Base-by-base conservation (phyloP, 2,113 vertebrate genomes). In the Chamaetylas fuelleborni region DNA sequence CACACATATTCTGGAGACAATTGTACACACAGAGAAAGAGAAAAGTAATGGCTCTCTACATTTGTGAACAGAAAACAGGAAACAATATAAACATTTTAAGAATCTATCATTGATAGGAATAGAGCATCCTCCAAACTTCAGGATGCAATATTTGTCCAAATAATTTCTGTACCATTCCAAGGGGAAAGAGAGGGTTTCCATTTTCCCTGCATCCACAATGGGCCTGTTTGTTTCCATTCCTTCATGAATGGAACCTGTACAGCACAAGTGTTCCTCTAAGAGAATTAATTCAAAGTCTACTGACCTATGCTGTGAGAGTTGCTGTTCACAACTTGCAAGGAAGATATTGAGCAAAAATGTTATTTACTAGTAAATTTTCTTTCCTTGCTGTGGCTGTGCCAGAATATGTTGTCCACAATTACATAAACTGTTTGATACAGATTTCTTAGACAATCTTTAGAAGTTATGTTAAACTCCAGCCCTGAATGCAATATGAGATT, bases 1-100 rank as follows among this genome's bases (percentile, higher is more conserved):
- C 12, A 8, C 20, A 19, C 1, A 3, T 1, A 2, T 57, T 28
- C 29, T 5, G 3, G 34, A 70, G 19, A 6, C 10, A 64, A 7
- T 7, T 0, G 1, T 40, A 20, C 12, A 50, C 5, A 50, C 5
- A 66, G 26, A 60, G 38, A 23, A 56, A 2, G 7, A 51, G 25
- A 73, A 89, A 33, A 64, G 36, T 17, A 66, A 43, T 24, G 8
- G 2, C 8, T 62, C 8, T 86, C 6, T 53, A 7, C 26, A 58
- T 58, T 10, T 19, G 6, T 33, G 64, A 72, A 19, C 3, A 69
- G 19, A 81, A 71, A 56, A 62, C 11, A 74, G 4, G 34, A 74
- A 54, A 42, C 12, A 69, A 56, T 14, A 15, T 8, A 79, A 61
- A 38, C 9, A 69, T 24, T 53, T 5, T 34, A 38, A 43, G 28